Percentiles rank a stretch among this genome's conserved stretches.
Conservation (phyloP, 2,113 vertebrate genomes). For the Ornithorhynchus anatinus region DNA sequence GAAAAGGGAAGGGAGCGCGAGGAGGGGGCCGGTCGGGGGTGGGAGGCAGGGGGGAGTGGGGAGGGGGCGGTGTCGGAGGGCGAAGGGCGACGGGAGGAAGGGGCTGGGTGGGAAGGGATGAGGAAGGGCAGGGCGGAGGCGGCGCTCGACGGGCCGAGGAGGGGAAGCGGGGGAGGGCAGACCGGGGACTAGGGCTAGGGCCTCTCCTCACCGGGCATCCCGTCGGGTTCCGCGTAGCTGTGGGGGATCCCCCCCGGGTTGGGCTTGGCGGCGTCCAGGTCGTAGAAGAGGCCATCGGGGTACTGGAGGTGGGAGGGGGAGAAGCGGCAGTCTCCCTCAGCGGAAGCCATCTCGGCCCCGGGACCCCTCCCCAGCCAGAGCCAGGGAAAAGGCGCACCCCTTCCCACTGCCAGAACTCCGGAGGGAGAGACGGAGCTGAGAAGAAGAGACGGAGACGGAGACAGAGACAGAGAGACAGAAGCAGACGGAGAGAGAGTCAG, state of each 20-base stretch:
- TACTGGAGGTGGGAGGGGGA: constrained; percentile 20
- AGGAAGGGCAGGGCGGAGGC: no score
- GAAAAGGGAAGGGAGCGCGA: background rate
- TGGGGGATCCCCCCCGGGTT: background rate
- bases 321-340: background rate
- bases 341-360: background rate
- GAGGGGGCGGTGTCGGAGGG: background rate
- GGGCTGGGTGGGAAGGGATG: background rate
- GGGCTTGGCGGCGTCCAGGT: constrained; percentile 54
- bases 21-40: no score
- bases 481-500: background rate
- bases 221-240: constrained; percentile 44
- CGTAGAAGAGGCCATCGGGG: constrained; percentile 53
- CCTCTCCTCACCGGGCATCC: constrained; percentile 32
- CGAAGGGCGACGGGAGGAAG: no score
- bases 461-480: background rate
- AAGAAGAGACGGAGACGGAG: background rate
- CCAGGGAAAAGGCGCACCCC: no score
- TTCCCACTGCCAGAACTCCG: no score
- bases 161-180: no score
- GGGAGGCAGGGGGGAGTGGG: background rate
- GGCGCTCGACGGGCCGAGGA: no score
- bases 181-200: constrained; percentile 8
- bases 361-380: constrained; percentile 5
- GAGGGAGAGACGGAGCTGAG: background rate